Conservation (phyloP, 2,113 vertebrate species). For the Panurus biarmicus region DNA sequence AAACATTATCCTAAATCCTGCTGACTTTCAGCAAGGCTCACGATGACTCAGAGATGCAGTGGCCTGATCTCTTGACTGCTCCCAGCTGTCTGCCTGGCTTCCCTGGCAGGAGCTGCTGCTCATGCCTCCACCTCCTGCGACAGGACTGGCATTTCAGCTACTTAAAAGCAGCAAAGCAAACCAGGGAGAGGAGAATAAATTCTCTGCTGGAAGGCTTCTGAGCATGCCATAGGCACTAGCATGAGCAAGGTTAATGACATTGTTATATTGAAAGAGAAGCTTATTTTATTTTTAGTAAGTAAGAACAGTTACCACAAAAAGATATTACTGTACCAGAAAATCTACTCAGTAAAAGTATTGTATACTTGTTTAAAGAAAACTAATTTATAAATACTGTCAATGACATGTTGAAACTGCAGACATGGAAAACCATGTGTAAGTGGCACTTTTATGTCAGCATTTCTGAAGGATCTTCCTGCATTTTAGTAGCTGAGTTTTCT, state of each 20-base stretch:
- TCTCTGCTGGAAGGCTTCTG: background rate
- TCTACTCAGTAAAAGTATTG: background rate
- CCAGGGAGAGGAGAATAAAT: background rate
- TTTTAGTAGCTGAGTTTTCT: background rate
- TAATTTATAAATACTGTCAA: background rate
- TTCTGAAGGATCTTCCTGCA: background rate
- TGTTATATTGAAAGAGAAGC: background rate
- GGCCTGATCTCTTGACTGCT: background rate
- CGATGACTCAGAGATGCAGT: background rate
- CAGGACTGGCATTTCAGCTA: background rate
- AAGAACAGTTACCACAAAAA: background rate
- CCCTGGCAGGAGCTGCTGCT: background rate
- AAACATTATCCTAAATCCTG: background rate
- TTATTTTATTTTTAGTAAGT: background rate
- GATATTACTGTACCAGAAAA: background rate
- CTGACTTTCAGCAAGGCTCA: background rate
- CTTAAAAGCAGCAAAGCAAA: background rate
- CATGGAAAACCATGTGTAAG: background rate
- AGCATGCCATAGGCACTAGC: background rate
- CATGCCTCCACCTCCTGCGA: rapidly evolving
- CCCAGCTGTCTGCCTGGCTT: background rate
- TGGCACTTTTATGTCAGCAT: background rate
- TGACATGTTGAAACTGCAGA: background rate
- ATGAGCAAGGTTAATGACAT: background rate
- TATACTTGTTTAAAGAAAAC: background rate